Evolutionary conservation across 2,888 invertebrate species (phyloP).

Genomic region (Calephelis perditalis): DNA sequence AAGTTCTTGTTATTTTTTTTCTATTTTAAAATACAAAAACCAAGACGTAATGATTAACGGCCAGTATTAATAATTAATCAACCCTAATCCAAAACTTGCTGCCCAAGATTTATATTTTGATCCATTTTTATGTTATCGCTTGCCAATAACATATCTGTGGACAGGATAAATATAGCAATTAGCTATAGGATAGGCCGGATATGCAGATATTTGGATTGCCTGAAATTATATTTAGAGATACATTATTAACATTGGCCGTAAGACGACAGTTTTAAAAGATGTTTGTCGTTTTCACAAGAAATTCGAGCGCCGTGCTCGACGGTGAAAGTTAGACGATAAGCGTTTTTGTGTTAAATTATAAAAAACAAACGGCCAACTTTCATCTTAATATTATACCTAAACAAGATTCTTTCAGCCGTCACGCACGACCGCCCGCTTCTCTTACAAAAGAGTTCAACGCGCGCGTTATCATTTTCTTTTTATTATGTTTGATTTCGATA

Average conservation of each 20-base stretch:
- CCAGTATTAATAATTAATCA: too few species aligned
- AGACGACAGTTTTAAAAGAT: not conserved
- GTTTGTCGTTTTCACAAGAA: conserved; percentile 8
- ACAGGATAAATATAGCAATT: too few species aligned
- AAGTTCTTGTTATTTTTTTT: not conserved
- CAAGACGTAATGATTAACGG: not conserved
- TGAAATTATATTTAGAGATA: too few species aligned
- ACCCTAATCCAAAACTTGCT: too few species aligned
- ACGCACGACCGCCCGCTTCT: conserved; percentile 19
- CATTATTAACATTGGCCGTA: too few species aligned
- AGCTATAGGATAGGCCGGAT: too few species aligned
- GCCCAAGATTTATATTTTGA: too few species aligned
- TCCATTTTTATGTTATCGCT: too few species aligned
- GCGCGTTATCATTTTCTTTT: conserved; percentile 20
- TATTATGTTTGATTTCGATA: not conserved
- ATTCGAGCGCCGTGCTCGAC: conserved; percentile 8
- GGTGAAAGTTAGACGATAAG: conserved; percentile 10
- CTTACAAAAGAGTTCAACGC: conserved; percentile 46
- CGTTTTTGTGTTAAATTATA: conserved; percentile 12
- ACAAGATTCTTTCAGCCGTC: conserved; percentile 11
- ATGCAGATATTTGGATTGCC: too few species aligned
- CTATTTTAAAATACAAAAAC: not conserved
- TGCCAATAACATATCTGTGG: too few species aligned
- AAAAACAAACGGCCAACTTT: conserved; percentile 12
- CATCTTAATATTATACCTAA: conserved; percentile 4